Evolutionary conservation across 1,140 invertebrate species (phyloP).

Genomic region (Procambarus virginalis): DNA sequence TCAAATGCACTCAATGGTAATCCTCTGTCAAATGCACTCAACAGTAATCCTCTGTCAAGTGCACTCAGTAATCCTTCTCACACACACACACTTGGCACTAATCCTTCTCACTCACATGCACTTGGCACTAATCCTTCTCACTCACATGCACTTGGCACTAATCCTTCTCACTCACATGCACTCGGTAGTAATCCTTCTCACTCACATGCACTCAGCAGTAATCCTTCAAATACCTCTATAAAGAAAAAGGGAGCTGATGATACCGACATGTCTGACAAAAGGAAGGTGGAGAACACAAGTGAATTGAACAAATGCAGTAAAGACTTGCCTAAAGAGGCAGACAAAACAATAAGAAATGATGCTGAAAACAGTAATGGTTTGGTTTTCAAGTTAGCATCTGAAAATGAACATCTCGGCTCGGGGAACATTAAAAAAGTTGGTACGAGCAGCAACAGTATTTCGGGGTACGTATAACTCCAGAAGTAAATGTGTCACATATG

Average conservation of each 20-base stretch:
- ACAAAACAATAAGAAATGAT: neutral
- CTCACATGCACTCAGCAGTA: neutral
- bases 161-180: neutral
- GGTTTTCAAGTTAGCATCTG: neutral
- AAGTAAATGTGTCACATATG: too few species aligned
- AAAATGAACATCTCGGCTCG: neutral
- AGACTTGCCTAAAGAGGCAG: neutral
- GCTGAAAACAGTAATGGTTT: neutral
- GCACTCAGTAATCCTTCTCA: neutral
- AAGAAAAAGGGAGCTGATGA: neutral
- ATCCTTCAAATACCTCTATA: neutral
- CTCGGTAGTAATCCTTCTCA: neutral
- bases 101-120: too few species aligned
- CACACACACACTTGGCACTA: neutral
- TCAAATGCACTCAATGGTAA: neutral
- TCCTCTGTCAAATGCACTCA: neutral
- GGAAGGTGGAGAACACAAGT: neutral
- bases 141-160: neutral
- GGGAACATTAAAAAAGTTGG: neutral
- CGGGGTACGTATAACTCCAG: neutral
- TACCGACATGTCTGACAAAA: neutral
- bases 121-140: neutral
- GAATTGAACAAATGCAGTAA: neutral
- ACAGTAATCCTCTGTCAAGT: too few species aligned
- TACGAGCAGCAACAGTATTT: neutral